Evolutionary conservation across 2,113 vertebrate genomes (phyloP).

Genomic region (Melanerpes formicivorus): DNA sequence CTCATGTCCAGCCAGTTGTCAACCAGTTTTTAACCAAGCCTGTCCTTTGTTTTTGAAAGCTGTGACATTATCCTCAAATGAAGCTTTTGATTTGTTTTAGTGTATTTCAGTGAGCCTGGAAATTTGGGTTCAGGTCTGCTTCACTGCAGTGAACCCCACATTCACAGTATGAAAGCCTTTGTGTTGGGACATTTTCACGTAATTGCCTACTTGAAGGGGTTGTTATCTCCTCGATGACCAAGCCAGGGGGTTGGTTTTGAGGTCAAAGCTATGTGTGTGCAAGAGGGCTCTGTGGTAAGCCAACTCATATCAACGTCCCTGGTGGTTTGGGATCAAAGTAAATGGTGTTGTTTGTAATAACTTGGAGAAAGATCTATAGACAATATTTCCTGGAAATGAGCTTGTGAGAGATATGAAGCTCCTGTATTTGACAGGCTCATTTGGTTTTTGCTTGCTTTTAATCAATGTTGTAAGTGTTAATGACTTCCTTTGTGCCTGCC

Average conservation of each 20-base stretch:
- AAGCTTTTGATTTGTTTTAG: neutral
- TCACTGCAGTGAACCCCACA: neutral
- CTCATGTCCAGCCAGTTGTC: rapidly evolving
- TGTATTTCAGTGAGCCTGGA: neutral
- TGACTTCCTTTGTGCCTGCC: neutral
- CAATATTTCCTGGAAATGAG: constrained; percentile 5
- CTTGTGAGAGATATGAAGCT: neutral
- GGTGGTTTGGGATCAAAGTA: constrained; percentile 23
- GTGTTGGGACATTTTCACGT: neutral
- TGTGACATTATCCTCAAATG: neutral
- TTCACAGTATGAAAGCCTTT: neutral
- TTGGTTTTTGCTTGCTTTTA: neutral
- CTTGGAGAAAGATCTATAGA: neutral
- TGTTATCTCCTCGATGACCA: neutral
- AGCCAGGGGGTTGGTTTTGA: neutral
- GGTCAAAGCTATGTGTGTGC: neutral
- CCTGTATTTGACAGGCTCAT: neutral
- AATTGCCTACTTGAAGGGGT: neutral
- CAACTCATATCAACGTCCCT: neutral
- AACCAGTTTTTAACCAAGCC: neutral
- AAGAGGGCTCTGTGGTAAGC: neutral
- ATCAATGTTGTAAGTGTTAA: neutral
- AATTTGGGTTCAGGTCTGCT: neutral
- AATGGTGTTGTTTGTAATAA: neutral
- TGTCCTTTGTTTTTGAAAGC: neutral